Base-by-base conservation (phyloP, 2,888 invertebrate species). In the Neoitamus cyanurus region DNA sequence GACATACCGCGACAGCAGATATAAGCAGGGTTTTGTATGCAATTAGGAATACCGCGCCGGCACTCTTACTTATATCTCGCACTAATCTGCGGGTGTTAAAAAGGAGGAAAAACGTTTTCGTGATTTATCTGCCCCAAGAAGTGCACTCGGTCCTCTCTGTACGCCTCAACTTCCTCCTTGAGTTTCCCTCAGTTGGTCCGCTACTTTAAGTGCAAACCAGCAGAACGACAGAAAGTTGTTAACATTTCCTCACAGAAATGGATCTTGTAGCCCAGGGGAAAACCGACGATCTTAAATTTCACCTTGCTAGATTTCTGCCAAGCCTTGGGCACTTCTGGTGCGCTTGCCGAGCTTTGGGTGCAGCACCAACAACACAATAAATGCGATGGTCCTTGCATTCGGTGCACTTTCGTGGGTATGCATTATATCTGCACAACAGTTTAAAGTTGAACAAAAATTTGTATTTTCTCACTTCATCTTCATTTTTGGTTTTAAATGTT, bases 101-200 rank as follows among this genome's bases (percentile, higher is more conserved):
- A 80, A 58, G 80, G 80, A 68, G 34, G 80, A 48, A 75, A 34
- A 75, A 75, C 77, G 25, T 77, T 77, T 77, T 77, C 77, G 42
- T 77, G 77, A 77, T 46, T 77, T 77, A 77, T 46, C 42, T 77
- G 46, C 73, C 20, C 36, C 20, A 31, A 25, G 11, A 73, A 73
- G 20, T 73, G 36, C 73, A 73, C 36, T 36, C 36, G 37, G 20
- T 34, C 37, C 36, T 20, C 73, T 36, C 15, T 73, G 34, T 20
- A 73, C 58, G 58, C 15, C 58, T 20, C 25, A 58, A 58, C 20
- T 58, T 58, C 7, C 9, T 9, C 7, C 58, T 1, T 7, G 2
- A 9, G 5, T n/a, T 7, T 20, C 7, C 58, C 58, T 9, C 20
- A 2, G 9, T 6, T 15, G 20, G 20, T 9, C n/a, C 25, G 9